Evolutionary conservation across 2,888 invertebrate genomes (phyloP).

Genomic region (Drosophila lacicola): DNA sequence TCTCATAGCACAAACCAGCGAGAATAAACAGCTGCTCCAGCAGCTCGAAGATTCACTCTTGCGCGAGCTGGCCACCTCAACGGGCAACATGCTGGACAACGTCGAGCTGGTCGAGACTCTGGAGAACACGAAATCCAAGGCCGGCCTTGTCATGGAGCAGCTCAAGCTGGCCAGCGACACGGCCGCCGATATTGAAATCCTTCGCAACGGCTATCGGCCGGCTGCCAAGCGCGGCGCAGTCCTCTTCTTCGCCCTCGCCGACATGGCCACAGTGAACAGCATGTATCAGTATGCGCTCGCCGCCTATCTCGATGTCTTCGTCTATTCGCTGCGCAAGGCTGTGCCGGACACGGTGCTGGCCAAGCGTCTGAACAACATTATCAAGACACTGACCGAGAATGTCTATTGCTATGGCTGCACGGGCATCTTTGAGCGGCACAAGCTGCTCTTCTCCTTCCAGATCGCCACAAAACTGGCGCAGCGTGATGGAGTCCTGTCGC

Average conservation of each 20-base stretch:
- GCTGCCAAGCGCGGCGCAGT: constrained; percentile 95
- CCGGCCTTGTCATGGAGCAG: constrained; percentile 92
- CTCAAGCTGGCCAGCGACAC: constrained; percentile 91
- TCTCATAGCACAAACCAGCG: constrained; percentile 93
- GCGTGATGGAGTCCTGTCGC: constrained; percentile 88
- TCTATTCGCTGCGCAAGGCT: constrained; percentile 92
- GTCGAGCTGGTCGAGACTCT: constrained; percentile 93
- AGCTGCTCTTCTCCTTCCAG: constrained; percentile 95
- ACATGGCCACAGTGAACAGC: constrained; percentile 94
- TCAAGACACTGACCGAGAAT: constrained; percentile 93
- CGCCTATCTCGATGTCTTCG: constrained; percentile 94
- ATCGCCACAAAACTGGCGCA: constrained; percentile 93
- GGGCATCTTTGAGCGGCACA: constrained; percentile 96
- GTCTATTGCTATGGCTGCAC: constrained; percentile 97
- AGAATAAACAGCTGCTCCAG: constrained; percentile 93
- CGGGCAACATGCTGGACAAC: constrained; percentile 97
- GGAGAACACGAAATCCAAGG: constrained; percentile 95
- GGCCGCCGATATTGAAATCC: constrained; percentile 91
- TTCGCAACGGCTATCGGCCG: constrained; percentile 93
- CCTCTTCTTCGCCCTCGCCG: constrained; percentile 94
- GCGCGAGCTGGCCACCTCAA: constrained; percentile 92
- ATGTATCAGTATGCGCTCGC: constrained; percentile 97
- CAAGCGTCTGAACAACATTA: constrained; percentile 92
- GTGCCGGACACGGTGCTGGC: constrained; percentile 91
- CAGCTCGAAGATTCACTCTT: constrained; percentile 94